Evolutionary conservation across 30 jellyfish, hydroid and myxozoan genomes (phyloP).

Genomic region (Turritopsis dohrnii): DNA sequence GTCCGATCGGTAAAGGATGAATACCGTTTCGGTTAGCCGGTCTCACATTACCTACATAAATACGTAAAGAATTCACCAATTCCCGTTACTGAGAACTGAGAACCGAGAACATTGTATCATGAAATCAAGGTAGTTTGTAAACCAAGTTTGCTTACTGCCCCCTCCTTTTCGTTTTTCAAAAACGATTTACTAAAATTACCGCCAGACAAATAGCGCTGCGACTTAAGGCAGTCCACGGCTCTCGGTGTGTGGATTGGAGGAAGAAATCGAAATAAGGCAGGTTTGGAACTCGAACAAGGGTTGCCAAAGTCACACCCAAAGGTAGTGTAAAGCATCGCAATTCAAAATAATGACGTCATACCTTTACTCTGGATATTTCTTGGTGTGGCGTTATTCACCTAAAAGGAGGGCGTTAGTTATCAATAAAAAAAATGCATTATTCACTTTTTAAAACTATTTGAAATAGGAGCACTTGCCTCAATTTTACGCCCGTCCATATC

Average conservation of each 20-base stretch:
- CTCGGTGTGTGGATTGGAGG: too few species aligned
- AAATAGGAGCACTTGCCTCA: conserved; percentile 47
- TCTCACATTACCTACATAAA: not conserved
- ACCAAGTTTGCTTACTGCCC: too few species aligned
- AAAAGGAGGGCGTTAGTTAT: not conserved
- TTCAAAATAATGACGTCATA: conserved; percentile 2
- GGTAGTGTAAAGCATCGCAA: not conserved
- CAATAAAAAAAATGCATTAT: not conserved
- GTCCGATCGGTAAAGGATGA: not conserved
- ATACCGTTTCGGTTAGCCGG: not conserved
- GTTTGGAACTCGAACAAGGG: too few species aligned
- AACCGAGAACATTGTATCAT: not conserved
- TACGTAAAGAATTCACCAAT: not conserved
- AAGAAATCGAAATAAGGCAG: too few species aligned
- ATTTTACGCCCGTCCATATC: conserved; percentile 87
- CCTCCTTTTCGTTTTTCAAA: too few species aligned
- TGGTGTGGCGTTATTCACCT: conserved; percentile 88
- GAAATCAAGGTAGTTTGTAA: too few species aligned
- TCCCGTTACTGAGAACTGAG: not conserved
- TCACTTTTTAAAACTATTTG: not conserved
- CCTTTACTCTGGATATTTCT: conserved; percentile 36
- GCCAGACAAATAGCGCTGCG: too few species aligned
- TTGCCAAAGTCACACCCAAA: too few species aligned
- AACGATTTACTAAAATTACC: too few species aligned
- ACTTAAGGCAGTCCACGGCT: too few species aligned